These are phyloP conservation scores for Zhuqinia jingwanae DNA, from an alignment of 2,888 invertebrate species.

Conservation along the genomic window DNA sequence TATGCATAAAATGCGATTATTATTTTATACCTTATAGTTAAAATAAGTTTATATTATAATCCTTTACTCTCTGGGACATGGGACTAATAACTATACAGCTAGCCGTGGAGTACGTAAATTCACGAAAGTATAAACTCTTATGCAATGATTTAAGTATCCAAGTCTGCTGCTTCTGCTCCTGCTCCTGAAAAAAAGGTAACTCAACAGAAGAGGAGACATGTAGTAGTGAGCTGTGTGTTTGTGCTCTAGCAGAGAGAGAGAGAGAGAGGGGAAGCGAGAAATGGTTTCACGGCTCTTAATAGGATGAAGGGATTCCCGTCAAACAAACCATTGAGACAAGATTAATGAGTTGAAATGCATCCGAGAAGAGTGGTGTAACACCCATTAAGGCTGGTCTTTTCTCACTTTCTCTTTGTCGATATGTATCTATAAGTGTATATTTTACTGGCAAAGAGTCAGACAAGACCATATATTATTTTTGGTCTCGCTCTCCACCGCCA, in stretches of 20 bases:
- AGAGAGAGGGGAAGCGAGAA: slow-evolving; percentile 76
- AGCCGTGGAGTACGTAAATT: slow-evolving; percentile 24
- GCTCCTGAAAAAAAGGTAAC: slow-evolving; percentile 52
- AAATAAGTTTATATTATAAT: background rate
- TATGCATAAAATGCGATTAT: slow-evolving; percentile 23
- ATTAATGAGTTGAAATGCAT: slow-evolving; percentile 78
- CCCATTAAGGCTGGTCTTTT: slow-evolving; percentile 72
- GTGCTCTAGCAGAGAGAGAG: background rate
- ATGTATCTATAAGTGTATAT: slow-evolving; percentile 51
- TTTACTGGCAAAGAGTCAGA: slow-evolving; percentile 52
- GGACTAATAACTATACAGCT: background rate
- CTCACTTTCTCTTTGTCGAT: slow-evolving; percentile 70
- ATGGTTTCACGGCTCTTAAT: slow-evolving; percentile 79
- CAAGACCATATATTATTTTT: slow-evolving; percentile 56
- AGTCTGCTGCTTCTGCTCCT: slow-evolving; percentile 3
- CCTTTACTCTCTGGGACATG: slow-evolving; percentile 10
- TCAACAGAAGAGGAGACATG: slow-evolving; percentile 3
- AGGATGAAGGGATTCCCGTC: slow-evolving; percentile 79
- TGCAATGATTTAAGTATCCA: too few species aligned
- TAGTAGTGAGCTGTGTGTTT: too few species aligned
- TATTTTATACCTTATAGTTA: background rate
- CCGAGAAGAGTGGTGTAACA: slow-evolving; percentile 70
- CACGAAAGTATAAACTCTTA: background rate
- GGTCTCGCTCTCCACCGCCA: slow-evolving; percentile 18
- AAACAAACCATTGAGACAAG: slow-evolving; percentile 79